phyloP scores from a whole-genome alignment of 2,888 invertebrate species.

The Eurytoma adleriae region DNA sequence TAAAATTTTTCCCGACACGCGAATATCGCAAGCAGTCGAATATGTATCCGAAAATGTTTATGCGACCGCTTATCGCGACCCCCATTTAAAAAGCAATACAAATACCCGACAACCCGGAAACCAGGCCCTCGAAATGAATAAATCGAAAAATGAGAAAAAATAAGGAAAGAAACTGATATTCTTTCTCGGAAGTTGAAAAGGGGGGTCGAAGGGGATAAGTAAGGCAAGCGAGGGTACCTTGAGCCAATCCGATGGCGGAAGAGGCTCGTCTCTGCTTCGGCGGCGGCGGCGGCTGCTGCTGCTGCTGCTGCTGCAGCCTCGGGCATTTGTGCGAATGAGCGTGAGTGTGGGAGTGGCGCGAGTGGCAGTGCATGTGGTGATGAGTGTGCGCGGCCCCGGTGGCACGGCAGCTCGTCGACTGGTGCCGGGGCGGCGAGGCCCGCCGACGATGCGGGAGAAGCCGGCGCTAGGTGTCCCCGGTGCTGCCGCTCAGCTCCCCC shows the following conservation, averaged over 20 bases:
- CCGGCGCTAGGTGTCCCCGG: slow-evolving; percentile 75
- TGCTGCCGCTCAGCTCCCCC: slow-evolving; percentile 75
- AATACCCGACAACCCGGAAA: no score
- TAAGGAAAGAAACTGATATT: no score
- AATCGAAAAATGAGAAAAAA: no score
- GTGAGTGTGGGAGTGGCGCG: slow-evolving; percentile 72
- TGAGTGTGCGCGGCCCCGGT: slow-evolving; percentile 68
- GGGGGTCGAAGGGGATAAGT: background rate
- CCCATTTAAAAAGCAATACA: no score
- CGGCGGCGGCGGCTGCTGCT: slow-evolving; percentile 63
- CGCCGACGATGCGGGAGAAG: slow-evolving; percentile 62
- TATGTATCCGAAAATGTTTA: no score
- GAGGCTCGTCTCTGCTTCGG: slow-evolving; percentile 74
- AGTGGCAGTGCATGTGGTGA: slow-evolving; percentile 72
- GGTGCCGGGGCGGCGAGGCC: slow-evolving; percentile 64
- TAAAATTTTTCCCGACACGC: no score
- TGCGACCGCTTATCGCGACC: no score
- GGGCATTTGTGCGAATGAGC: slow-evolving; percentile 72
- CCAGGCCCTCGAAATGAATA: no score
- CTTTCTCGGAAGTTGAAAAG: no score
- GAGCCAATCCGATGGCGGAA: slow-evolving; percentile 74
- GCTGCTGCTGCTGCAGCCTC: slow-evolving; percentile 65
- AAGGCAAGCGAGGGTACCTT: slow-evolving; percentile 64
- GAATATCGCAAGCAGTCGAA: no score
- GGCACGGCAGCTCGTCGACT: slow-evolving; percentile 63